Conservation (phyloP, 2,888 invertebrate genomes). For the Chaetogeoica ovagalla region DNA sequence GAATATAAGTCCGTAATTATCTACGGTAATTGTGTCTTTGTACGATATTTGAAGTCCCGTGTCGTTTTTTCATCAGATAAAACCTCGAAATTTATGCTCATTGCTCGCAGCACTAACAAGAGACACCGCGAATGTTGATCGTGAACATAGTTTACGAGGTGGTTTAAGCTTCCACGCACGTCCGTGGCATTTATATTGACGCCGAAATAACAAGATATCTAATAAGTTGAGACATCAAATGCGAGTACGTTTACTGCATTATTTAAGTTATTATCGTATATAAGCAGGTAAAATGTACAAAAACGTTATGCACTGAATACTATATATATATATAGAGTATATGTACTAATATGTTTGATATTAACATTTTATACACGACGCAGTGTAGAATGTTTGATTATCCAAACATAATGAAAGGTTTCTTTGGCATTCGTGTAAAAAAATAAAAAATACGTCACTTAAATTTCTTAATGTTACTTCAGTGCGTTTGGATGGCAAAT, state of each 20-base stretch:
- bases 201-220: slow-evolving; percentile 39
- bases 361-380: not conserved
- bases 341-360: not conserved
- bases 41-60: not conserved
- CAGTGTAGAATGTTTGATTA: too few relatives aligned
- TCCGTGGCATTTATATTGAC: slow-evolving; percentile 40
- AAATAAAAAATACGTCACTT: too few relatives aligned
- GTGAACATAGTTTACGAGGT: slow-evolving; percentile 33
- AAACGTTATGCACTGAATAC: not conserved
- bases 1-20: slow-evolving; percentile 1
- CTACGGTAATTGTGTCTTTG: slow-evolving; percentile 9
- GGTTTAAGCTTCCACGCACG: slow-evolving; percentile 41
- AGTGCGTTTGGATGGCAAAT: too few relatives aligned
- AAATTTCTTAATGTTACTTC: too few relatives aligned
- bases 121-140: slow-evolving; percentile 7
- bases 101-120: slow-evolving; percentile 34
- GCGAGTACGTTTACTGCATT: slow-evolving; percentile 31
- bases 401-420: too few relatives aligned
- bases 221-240: slow-evolving; percentile 24
- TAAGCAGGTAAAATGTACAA: not conserved
- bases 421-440: too few relatives aligned
- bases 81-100: slow-evolving; percentile 24
- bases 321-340: not conserved
- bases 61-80: slow-evolving; percentile 34
- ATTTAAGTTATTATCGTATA: slow-evolving; percentile 16